Percentiles rank a stretch among this genome's conserved stretches.
phyloP scores from a whole-genome alignment of 2,888 invertebrate species.

The Alsophila aescularia region DNA sequence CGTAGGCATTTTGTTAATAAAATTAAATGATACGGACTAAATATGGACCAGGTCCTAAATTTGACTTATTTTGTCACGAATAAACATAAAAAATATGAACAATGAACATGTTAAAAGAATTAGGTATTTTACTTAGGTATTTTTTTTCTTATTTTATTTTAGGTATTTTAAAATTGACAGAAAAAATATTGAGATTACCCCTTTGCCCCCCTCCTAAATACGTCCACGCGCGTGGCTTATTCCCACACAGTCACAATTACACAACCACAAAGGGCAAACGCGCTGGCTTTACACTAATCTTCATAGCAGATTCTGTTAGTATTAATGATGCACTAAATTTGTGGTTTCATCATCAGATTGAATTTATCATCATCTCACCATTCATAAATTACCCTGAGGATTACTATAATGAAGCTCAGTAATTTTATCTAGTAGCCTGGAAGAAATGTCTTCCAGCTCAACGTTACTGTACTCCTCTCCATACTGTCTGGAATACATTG shows the following conservation, averaged over 20 bases:
- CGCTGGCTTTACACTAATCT: constrained; percentile 55
- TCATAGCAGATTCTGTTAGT: constrained; percentile 47
- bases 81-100: too few relatives aligned
- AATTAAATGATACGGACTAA: too few relatives aligned
- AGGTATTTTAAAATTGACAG: not conserved
- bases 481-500: too few relatives aligned
- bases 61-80: too few relatives aligned
- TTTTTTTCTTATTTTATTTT: not conserved
- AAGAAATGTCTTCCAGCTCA: too few relatives aligned
- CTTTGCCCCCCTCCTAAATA: constrained; percentile 10
- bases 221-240: constrained; percentile 25
- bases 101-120: too few relatives aligned
- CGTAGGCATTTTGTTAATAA: too few relatives aligned
- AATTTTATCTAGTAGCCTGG: too few relatives aligned
- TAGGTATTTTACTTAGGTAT: too few relatives aligned
- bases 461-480: too few relatives aligned
- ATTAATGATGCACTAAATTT: constrained; percentile 25
- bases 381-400: constrained; percentile 19
- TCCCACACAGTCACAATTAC: constrained; percentile 54
- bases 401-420: not conserved
- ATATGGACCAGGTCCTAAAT: too few relatives aligned
- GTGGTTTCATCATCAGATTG: constrained; percentile 19
- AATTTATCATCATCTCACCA: too few relatives aligned
- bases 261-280: constrained; percentile 44
- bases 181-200: not conserved